Evolutionary conservation across 2,888 invertebrate species (phyloP), one percentile per base, ranked within the genome.

Genomic region (Mimumesa dahlbomi): DNA sequence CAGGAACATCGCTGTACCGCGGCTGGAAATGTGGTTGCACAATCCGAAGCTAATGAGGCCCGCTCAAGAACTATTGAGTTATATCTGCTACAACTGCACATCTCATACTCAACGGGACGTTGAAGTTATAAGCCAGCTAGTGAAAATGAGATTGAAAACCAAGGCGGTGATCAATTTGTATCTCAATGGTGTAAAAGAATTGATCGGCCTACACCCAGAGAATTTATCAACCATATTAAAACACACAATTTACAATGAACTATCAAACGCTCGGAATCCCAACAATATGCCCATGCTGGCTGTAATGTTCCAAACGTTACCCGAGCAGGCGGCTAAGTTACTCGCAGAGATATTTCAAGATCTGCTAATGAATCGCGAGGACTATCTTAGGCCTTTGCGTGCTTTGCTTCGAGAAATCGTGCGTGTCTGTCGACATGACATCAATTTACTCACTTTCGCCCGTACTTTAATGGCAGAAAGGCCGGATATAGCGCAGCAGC

Each of bases 281-380:
- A 98, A 98, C 91, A 98, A 98, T 90, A 96, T 98, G 94, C 94
- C 96, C 9, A 95, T 98, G 89, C 92, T 98, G 13, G 95, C 94
- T 1, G 95, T 96, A 7, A 94, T 98, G 90, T 96, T 98, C 86
- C 95, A 96, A 89, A 94, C 95, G 19, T 93, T 95, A 67, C 94
- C 96, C 2, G 95, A 96, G 77, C 92, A 93, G 42, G 95, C 97
- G 49, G 95, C 98, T 0, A 93, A 93, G 53, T 93, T 95, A 73
- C 92, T 97, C 84, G 96, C 96, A 0, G 95, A 96, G 87, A 96
- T 96, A 16, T 96, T 94, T 82, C 92, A 96, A 91, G 98, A 98
- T 89, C 91, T 98, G 77, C 90, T 98, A 38, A 91, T 95, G 73
- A 95, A 95, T 63, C 93, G 95, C 13, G 98, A 98, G 78, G 98